A percentile compares a stretch with the other conserved stretches of the same genome.
phyloP scores from a whole-genome alignment of 1,140 invertebrate species.

The Drosophila pruinosa region DNA sequence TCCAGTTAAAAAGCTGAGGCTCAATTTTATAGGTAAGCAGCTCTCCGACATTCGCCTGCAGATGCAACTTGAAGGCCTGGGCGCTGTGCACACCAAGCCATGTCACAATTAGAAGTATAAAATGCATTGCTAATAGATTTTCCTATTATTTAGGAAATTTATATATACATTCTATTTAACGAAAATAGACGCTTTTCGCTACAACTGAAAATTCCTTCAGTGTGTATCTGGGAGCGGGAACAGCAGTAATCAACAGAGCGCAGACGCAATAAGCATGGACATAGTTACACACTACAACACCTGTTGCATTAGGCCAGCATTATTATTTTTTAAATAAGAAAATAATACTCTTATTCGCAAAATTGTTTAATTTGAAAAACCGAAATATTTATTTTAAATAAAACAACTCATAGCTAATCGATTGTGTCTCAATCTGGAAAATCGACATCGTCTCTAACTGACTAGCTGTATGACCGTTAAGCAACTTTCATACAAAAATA shows the following conservation, averaged over 20 bases:
- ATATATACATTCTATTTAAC: slow-evolving; percentile 36
- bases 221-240: slow-evolving; percentile 60
- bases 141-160: slow-evolving; percentile 9
- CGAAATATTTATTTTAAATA: not conserved
- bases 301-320: slow-evolving; percentile 40
- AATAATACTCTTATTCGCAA: not conserved
- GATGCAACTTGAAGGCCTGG: not conserved
- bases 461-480: too few relatives aligned
- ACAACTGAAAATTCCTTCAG: slow-evolving; percentile 50
- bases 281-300: not conserved
- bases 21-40: slow-evolving; percentile 87
- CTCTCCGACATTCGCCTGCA: slow-evolving; percentile 85
- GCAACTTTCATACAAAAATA: too few relatives aligned
- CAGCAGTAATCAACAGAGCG: slow-evolving; percentile 40
- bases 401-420: too few relatives aligned
- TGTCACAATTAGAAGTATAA: slow-evolving; percentile 19
- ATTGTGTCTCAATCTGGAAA: too few relatives aligned
- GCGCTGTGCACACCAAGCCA: slow-evolving; percentile 7
- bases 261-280: slow-evolving; percentile 37
- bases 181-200: slow-evolving; percentile 19
- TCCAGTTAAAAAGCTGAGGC: slow-evolving; percentile 87
- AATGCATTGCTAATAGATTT: slow-evolving; percentile 40
- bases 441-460: too few relatives aligned
- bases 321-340: not conserved
- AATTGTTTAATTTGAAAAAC: not conserved